These are phyloP conservation scores for Psilopsiagon aurifrons DNA, from an alignment of 2,113 vertebrate genomes.

Conservation along the genomic window DNA sequence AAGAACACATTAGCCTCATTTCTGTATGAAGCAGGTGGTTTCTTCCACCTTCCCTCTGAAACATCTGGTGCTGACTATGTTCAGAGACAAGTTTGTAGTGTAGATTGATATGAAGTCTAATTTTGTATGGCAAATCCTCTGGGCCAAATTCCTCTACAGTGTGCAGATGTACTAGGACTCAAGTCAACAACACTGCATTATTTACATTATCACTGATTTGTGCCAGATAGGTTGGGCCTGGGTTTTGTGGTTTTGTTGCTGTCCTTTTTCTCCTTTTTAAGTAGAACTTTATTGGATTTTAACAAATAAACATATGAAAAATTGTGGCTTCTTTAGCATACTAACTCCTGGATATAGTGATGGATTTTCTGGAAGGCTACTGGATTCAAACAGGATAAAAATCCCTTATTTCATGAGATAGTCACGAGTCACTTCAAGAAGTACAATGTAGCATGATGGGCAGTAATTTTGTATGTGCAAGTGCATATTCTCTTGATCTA, in stretches of 20 bases:
- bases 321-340: not conserved
- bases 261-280: not conserved
- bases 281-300: not conserved
- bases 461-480: not conserved
- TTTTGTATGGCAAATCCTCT: not conserved
- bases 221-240: not conserved
- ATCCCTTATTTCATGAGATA: not conserved
- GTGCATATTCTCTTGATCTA: not conserved
- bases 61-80: not conserved
- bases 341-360: not conserved
- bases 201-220: not conserved
- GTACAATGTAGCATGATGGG: rapidly evolving
- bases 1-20: not conserved
- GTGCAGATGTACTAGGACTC: not conserved
- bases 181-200: not conserved
- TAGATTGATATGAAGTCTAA: not conserved
- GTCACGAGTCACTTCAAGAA: not conserved
- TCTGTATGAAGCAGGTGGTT: not conserved
- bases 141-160: not conserved
- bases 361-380: not conserved
- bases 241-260: not conserved
- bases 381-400: not conserved
- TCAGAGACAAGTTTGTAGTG: not conserved
- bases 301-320: not conserved
- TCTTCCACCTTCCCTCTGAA: not conserved